Conservation (phyloP, 2,797 vertebrate genomes). For the Tragopan temminckii region DNA sequence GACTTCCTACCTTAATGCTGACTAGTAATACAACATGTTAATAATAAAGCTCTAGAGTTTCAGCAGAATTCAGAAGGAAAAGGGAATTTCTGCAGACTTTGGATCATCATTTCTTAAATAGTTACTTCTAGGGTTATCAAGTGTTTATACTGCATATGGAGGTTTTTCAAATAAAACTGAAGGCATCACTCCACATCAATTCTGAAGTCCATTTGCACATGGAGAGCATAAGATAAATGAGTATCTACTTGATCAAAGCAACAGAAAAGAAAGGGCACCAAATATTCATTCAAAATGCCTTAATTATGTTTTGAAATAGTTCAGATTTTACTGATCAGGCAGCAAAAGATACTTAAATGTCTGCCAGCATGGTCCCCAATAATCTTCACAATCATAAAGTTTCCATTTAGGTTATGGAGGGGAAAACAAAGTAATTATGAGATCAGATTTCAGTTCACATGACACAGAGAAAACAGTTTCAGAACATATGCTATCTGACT, state of each 20-base stretch:
- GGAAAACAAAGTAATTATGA: neutral
- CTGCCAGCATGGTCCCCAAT: neutral
- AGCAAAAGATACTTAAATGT: neutral
- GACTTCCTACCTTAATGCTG: neutral
- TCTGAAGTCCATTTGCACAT: neutral
- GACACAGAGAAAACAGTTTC: neutral
- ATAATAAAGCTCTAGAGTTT: neutral
- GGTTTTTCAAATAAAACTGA: neutral
- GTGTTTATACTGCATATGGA: neutral
- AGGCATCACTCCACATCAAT: neutral
- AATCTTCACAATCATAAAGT: neutral
- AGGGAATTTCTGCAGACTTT: neutral
- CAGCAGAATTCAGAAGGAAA: neutral
- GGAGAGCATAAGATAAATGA: accelerated
- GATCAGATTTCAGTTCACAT: neutral
- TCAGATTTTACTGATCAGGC: neutral
- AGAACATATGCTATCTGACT: neutral
- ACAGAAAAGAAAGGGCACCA: neutral
- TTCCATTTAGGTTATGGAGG: neutral
- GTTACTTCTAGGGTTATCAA: neutral
- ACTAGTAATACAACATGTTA: neutral
- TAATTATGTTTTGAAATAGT: neutral
- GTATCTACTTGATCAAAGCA: neutral
- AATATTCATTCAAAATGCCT: neutral
- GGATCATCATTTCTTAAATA: neutral